phyloP scores from a whole-genome alignment of 2,113 vertebrate species.

The Silurus meridionalis region DNA sequence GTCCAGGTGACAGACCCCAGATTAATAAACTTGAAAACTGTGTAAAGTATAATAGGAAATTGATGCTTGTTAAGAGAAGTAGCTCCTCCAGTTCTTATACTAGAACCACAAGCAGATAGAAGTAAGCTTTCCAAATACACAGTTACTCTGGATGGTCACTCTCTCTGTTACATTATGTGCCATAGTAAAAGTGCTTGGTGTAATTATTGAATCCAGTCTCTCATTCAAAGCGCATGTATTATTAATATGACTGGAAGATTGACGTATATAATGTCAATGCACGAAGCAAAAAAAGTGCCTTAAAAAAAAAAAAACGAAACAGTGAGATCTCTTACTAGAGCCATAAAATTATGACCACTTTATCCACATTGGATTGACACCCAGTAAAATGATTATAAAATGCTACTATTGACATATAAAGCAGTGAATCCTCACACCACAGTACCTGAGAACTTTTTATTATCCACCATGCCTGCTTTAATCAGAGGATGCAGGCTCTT shows the following conservation, averaged over 20 bases:
- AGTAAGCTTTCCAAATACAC: background rate
- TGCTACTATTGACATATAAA: too few species aligned
- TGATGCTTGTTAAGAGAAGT: background rate
- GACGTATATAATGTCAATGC: too few species aligned
- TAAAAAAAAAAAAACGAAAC: background rate
- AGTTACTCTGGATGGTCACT: background rate
- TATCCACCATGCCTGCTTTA: background rate
- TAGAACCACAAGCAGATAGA: background rate
- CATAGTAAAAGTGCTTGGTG: background rate
- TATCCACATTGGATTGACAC: background rate
- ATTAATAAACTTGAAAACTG: background rate
- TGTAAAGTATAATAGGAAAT: background rate
- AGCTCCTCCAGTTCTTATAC: background rate
- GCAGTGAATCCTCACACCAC: background rate
- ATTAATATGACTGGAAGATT: too few species aligned
- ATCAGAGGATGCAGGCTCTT: background rate
- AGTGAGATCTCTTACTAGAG: background rate
- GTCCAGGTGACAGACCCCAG: background rate
- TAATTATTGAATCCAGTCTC: background rate
- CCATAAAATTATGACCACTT: background rate
- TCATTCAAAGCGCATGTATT: too few species aligned
- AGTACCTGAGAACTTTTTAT: background rate
- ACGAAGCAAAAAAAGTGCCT: background rate
- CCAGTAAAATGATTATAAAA: background rate
- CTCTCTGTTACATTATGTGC: background rate